Evolutionary conservation across 1,140 invertebrate species (phyloP), one percentile per base, ranked within the genome.

Genomic region (Phymastichus coffea): DNA sequence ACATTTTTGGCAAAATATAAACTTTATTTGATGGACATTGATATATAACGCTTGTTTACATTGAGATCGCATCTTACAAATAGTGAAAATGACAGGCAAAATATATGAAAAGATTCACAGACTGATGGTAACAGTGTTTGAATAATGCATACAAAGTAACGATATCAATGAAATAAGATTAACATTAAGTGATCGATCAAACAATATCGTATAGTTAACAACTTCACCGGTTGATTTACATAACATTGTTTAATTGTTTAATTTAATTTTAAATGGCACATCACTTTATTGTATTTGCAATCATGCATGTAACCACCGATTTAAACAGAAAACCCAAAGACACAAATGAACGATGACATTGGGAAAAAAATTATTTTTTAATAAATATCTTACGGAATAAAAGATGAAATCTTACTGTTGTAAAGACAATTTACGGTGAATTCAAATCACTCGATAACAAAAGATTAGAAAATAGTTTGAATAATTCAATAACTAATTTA

Each of bases 11-110:
- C 12, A 30, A 17, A 56, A 58, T 52, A 58, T 52, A 51, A 58
- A 58, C 22, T 58, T 58, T 58, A 58, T 52, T 58, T 20, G 4
- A 20, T 37, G 4, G 38, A 6, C 2, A n/a, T 4, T 25, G 49
- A 43, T 57, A 49, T 49, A 57, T 57, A 41, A 17, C 10, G 37
- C 17, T 41, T 28, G 17, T 38, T 48, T 22, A 41, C 35, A 57
- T 10, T 25, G 22, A 6, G 49, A 33, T 41, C 7, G 7, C n/a
- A n/a, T n/a, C n/a, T 22, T 48, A 48, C 4, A 48, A 47, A 48
- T 17, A 40, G 6, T 57, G 48, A 37, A 56, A 44, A 48, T 40
- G 4, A 17, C 47, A 10, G 33, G 17, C 23, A 38, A 4, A 10
- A 3, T 47, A 38, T 1, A 56, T 44, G 2, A 4, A n/a, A 9